Base-by-base conservation (phyloP, 2,888 invertebrate species). In the Chironomus tentans region DNA sequence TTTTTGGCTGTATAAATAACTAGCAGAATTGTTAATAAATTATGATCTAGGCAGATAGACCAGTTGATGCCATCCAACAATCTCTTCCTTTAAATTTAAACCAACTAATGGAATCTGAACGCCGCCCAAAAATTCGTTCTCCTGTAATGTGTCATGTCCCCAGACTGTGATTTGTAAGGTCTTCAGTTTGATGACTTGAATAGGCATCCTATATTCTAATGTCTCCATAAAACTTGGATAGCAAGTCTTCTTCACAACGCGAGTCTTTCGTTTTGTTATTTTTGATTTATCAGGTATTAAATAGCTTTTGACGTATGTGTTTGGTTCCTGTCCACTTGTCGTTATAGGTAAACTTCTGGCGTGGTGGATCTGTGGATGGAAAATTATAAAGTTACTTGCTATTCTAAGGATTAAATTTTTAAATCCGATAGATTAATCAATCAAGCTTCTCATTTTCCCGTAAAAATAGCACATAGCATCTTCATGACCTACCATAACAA, bases 201-300 rank as follows among this genome's bases (percentile, higher is more conserved):
- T 81, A 0, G 94, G 90, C 85, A 96, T 88, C 77, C 95, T 88
- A 81, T 97, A 97, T 81, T 94, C 94, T 82, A 97, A 85, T 92
- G 95, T 95, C 87, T 97, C 96, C 94, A 98, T 98, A 85, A 97
- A 98, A 18, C 97, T 96, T 0, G 98, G 98, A 84, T 97, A 95
- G 80, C 94, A 94, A 81, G 94, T 95, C 79, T 93, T 92, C 80
- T 92, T 92, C 1, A 97, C 90, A 1, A 97, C 94, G 84, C 95
- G 94, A 0, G 98, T 98, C 85, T 99, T 99, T 73, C 96, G 87
- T 84, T 99, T 99, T 15, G 98, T 97, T 79, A 89, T 90, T 85
- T 97, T 97, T 76, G 90, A 90, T 22, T 91, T 90, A 83, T 98
- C 98, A 7, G 98, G 98, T 79, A 94, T 90, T 77, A 99, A 86